These are phyloP conservation scores for Crypturellus tataupa DNA, from an alignment of 2,797 vertebrate genomes.

Conservation along the genomic window DNA sequence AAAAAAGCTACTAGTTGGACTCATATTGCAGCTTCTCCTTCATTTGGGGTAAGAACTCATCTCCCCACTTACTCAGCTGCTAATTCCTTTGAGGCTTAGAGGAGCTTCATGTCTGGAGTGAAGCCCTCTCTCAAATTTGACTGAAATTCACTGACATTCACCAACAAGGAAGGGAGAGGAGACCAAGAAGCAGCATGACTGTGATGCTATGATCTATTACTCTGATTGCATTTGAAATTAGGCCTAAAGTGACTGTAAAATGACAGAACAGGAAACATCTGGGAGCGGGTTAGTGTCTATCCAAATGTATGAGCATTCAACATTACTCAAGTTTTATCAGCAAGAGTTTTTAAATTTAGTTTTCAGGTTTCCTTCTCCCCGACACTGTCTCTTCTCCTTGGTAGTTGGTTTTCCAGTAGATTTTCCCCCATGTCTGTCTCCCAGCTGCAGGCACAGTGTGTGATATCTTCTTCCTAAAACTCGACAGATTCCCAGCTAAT, in stretches of 20 bases:
- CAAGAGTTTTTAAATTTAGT: not conserved
- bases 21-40: not conserved
- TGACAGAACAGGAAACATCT: not conserved
- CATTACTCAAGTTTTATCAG: not conserved
- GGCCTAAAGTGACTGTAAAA: not conserved
- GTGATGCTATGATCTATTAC: not conserved
- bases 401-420: not conserved
- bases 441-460: not conserved
- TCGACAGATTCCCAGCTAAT: not conserved
- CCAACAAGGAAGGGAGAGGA: not conserved
- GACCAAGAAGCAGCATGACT: not conserved
- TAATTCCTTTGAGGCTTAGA: not conserved
- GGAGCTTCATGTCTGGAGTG: not conserved
- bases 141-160: not conserved
- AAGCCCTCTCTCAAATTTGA: not conserved
- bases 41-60: fast-evolving
- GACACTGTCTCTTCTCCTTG: not conserved
- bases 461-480: not conserved
- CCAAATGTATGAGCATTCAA: not conserved
- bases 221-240: not conserved
- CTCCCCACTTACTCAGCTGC: not conserved
- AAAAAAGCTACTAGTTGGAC: not conserved
- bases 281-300: not conserved
- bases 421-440: not conserved
- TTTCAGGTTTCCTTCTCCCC: not conserved